Evolutionary conservation across 2,888 invertebrate genomes (phyloP).

Genomic region (Platynereis dumerilii): DNA sequence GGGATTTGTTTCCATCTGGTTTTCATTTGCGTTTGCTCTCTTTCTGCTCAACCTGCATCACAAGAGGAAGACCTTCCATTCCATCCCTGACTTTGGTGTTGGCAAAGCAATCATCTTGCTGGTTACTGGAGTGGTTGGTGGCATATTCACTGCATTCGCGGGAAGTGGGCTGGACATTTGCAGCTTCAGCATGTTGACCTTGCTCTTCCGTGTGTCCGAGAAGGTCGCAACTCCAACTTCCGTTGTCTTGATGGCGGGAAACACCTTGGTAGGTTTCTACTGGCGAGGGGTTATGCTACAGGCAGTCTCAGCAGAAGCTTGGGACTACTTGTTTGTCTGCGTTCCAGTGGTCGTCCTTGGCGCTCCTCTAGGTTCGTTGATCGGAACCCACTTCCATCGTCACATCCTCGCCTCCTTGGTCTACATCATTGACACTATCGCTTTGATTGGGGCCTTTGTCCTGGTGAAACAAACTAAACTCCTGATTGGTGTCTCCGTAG

Average conservation of each 20-base stretch:
- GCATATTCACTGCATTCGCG: slow-evolving; percentile 51
- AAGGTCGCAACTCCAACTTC: slow-evolving; percentile 58
- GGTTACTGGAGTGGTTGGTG: slow-evolving; percentile 51
- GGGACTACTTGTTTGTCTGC: slow-evolving; percentile 42
- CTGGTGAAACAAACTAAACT: slow-evolving; percentile 28
- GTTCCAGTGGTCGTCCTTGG: slow-evolving; percentile 38
- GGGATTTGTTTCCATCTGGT: slow-evolving; percentile 57
- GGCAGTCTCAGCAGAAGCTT: slow-evolving; percentile 34
- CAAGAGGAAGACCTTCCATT: slow-evolving; percentile 40
- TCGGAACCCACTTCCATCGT: slow-evolving; percentile 45
- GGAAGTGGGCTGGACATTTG: slow-evolving; percentile 57
- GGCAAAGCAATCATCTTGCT: slow-evolving; percentile 47
- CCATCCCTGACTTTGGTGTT: slow-evolving; percentile 34
- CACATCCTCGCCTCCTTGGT: slow-evolving; percentile 42
- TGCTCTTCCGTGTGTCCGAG: slow-evolving; percentile 36
- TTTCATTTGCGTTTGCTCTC: slow-evolving; percentile 54
- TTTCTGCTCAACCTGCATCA: slow-evolving; percentile 51
- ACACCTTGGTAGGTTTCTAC: slow-evolving; percentile 39
- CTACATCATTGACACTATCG: slow-evolving; percentile 38
- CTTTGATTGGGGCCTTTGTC: slow-evolving; percentile 32
- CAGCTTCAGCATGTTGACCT: slow-evolving; percentile 43
- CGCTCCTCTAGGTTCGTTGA: slow-evolving; percentile 43
- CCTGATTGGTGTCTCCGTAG: slow-evolving; percentile 24
- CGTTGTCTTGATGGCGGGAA: slow-evolving; percentile 51
- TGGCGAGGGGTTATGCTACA: slow-evolving; percentile 31